These are phyloP conservation scores for Puffinus mauretanicus DNA, from an alignment of 2,113 vertebrate genomes.

Conservation along the genomic window DNA sequence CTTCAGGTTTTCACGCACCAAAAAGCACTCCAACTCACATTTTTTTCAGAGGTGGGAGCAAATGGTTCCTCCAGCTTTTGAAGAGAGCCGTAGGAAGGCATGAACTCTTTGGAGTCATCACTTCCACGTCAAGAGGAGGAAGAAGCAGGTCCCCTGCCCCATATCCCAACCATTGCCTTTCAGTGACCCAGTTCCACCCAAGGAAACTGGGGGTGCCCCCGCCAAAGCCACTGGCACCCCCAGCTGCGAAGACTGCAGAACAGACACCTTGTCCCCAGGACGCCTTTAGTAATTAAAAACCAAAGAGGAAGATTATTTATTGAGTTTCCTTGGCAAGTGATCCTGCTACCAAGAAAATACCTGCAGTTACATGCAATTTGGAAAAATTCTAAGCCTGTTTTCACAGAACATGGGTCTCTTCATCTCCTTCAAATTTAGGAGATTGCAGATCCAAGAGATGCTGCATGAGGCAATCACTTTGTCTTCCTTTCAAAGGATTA, in stretches of 20 bases:
- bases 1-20: not conserved
- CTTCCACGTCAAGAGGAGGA: not conserved
- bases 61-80: not conserved
- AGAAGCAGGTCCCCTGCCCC: accelerated
- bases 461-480: not conserved
- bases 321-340: not conserved
- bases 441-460: not conserved
- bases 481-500: not conserved
- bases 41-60: not conserved
- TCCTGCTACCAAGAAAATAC: not conserved
- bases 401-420: not conserved
- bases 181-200: not conserved
- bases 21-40: not conserved
- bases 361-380: not conserved
- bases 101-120: not conserved
- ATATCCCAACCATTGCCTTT: not conserved
- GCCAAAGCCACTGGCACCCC: not conserved
- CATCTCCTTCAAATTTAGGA: not conserved
- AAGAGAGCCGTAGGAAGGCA: not conserved
- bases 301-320: not conserved
- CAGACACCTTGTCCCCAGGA: not conserved
- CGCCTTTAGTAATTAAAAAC: not conserved
- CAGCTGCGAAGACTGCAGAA: not conserved
- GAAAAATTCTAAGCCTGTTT: not conserved
- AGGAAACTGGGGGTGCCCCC: not conserved